Percentiles rank a stretch among this genome's conserved stretches.
Conservation (phyloP, 2,797 vertebrate species). For the Acipenser oxyrinchus region DNA sequence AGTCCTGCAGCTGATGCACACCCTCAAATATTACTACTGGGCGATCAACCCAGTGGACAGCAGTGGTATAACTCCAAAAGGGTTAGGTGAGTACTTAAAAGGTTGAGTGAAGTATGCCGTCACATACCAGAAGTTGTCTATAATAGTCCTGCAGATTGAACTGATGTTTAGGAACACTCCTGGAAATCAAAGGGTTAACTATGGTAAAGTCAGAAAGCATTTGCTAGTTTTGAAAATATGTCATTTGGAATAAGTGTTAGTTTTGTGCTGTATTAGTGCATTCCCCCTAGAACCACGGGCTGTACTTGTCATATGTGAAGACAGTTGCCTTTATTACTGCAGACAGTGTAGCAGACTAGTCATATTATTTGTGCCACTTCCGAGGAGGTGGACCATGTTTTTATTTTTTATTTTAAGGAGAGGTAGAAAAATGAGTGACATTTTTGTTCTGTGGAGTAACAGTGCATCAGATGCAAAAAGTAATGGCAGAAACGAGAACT, state of each 20-base stretch:
- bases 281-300: neutral
- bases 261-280: neutral
- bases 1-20: slow-evolving; percentile 92
- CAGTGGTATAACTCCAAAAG: slow-evolving; percentile 85
- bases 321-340: slow-evolving; percentile 5
- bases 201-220: neutral
- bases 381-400: neutral
- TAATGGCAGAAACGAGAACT: too few species aligned
- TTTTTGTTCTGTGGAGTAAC: neutral
- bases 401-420: slow-evolving; percentile 2
- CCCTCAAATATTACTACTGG: slow-evolving; percentile 95
- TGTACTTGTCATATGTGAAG: neutral
- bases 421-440: neutral
- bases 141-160: neutral
- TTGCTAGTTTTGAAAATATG: slow-evolving; percentile 2
- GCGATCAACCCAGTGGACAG: slow-evolving; percentile 84
- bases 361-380: neutral
- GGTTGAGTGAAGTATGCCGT: neutral
- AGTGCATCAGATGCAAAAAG: neutral
- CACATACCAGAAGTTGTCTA: neutral
- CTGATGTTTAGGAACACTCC: neutral
- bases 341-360: slow-evolving; percentile 33
- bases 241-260: slow-evolving; percentile 4
- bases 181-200: neutral
- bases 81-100: slow-evolving; percentile 64